Conservation (phyloP, 1,140 invertebrate species). For the Parapsyche elsis region DNA sequence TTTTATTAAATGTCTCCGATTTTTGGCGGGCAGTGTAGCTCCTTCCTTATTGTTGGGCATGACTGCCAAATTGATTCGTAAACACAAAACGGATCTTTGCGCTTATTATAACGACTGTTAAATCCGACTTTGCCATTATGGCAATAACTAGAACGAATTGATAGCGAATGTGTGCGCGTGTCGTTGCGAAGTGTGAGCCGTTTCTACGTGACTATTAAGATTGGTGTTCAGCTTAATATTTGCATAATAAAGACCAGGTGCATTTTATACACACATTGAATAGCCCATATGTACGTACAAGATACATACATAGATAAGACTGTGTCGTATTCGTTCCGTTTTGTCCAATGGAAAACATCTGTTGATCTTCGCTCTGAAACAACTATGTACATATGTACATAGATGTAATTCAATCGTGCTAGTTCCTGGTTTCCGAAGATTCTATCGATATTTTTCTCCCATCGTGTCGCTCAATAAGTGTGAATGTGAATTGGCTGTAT, state of each 20-base stretch:
- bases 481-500: not conserved
- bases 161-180: not conserved
- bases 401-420: not conserved
- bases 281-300: not conserved
- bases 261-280: not conserved
- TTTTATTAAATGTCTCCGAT: not conserved
- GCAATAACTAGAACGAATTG: not conserved
- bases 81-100: no score
- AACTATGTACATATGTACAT: no score
- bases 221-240: slow-evolving; percentile 14
- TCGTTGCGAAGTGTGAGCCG: not conserved
- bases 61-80: no score
- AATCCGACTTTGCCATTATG: not conserved
- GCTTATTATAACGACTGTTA: not conserved
- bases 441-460: no score
- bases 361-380: not conserved
- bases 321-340: not conserved
- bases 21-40: not conserved
- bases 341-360: slow-evolving; percentile 29
- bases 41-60: no score
- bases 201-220: slow-evolving; percentile 32
- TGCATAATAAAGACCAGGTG: slow-evolving; percentile 39
- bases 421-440: no score
- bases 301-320: no score
- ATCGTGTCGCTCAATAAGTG: no score